Evolutionary conservation across 2,888 invertebrate species (phyloP).

Genomic region (Lasioglossum malachurum): DNA sequence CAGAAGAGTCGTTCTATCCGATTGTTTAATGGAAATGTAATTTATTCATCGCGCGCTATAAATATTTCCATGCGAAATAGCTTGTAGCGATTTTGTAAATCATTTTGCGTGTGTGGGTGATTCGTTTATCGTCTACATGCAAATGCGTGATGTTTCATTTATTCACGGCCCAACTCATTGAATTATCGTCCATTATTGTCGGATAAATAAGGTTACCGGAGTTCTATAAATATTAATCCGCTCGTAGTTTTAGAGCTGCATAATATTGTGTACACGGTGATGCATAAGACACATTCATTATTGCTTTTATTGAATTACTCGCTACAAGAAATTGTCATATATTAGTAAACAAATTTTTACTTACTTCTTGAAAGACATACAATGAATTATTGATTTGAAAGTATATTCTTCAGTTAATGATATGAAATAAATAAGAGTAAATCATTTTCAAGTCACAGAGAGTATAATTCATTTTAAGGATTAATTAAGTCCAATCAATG

Average conservation of each 20-base stretch:
- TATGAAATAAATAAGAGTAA: too few relatives aligned
- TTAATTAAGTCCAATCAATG: too few relatives aligned
- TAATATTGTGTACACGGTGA: not conserved
- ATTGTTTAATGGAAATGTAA: not conserved
- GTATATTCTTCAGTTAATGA: too few relatives aligned
- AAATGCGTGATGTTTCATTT: slow-evolving; percentile 2
- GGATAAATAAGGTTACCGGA: not conserved
- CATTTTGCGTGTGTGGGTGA: not conserved
- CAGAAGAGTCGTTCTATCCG: not conserved
- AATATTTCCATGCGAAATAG: too few relatives aligned
- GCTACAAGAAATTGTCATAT: not conserved
- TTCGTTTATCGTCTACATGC: not conserved
- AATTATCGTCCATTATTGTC: not conserved
- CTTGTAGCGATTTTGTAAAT: not conserved
- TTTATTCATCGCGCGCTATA: not conserved
- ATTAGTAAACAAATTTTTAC: too few relatives aligned
- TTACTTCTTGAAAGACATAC: too few relatives aligned
- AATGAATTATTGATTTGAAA: too few relatives aligned
- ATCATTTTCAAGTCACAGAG: too few relatives aligned
- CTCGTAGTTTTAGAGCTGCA: not conserved
- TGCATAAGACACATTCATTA: not conserved
- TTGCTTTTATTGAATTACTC: not conserved
- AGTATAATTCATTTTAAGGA: too few relatives aligned
- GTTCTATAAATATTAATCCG: not conserved
- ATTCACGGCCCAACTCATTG: not conserved